Conservation (phyloP, 1,140 invertebrate species). For the Sitophilus oryzae region DNA sequence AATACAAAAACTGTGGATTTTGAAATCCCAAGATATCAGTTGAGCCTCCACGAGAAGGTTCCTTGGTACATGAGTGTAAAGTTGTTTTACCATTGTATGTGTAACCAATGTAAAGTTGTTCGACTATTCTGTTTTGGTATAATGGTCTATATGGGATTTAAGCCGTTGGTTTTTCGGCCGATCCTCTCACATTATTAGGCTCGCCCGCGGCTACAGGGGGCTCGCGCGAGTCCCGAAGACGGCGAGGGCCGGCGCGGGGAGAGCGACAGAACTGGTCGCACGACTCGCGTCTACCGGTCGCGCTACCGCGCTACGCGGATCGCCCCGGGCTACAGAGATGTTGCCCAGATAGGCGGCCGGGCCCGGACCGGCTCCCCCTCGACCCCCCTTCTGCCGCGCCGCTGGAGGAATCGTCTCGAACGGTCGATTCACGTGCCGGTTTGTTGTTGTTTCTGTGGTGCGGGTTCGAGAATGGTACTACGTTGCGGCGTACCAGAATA, state of each 20-base stretch:
- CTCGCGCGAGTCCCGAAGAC: not conserved
- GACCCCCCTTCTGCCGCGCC: not conserved
- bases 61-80: too few relatives aligned
- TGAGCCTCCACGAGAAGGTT: too few relatives aligned
- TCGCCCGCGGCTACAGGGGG: too few relatives aligned
- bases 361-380: not conserved
- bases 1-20: too few relatives aligned
- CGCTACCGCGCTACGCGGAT: constrained; percentile 22
- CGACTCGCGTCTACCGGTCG: constrained; percentile 25
- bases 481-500: too few relatives aligned
- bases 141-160: too few relatives aligned
- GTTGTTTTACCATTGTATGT: too few relatives aligned
- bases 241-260: constrained; percentile 7
- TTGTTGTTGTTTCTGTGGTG: too few relatives aligned
- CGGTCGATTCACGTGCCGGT: not conserved
- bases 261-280: constrained; percentile 18
- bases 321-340: constrained; percentile 19
- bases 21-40: too few relatives aligned
- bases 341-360: constrained; percentile 12
- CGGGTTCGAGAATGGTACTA: too few relatives aligned
- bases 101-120: too few relatives aligned
- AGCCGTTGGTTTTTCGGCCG: not conserved
- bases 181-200: not conserved
- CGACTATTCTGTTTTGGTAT: too few relatives aligned
- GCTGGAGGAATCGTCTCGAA: not conserved